Evolutionary conservation across 2,797 vertebrate genomes (phyloP), one percentile per base, ranked within the genome.

Genomic region (Danio jaintianensis): DNA sequence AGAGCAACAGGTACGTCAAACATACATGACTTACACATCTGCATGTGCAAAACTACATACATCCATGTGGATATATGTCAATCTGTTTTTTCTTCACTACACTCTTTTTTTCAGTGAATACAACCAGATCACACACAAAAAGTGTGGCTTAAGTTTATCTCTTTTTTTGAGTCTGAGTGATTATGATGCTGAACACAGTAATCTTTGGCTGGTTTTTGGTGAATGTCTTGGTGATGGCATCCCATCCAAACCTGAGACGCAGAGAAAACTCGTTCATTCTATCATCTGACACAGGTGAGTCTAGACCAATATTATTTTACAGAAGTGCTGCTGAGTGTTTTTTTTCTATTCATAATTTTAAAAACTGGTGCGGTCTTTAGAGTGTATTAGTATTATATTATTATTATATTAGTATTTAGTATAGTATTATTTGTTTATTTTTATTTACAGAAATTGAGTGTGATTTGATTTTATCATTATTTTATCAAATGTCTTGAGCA

Each of bases 131-230:
- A 42, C 11, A n/a, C n/a, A n/a, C n/a, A 13, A 15, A 55, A 70
- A 53, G 45, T 50, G 67, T 58, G 59, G 40, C 48, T 56, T 22
- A 68, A 78, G 29, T 52, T 64, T 9, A 38, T 56, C 63, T 43
- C 29, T 68, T n/a, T 59, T 59, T 68, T 45, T 11, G 66, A 36
- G 48, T 47, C 70, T 56, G 22, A 62, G 7, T 47, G 50, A 73
- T 47, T 42, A 79, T 55, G 78, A 80, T 73, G 69, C 84, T 89
- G 29, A 81, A 45, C 76, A 81, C 79, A 1, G 48, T 88, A 56
- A 78, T 93, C 22, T 81, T 90, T 72, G 88, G 86, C 80, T 92
- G 88, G 56, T 87, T 85, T 77, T 87, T 85, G 53, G 80, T 92
- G 64, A 85, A 84, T 36, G 82, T 92, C 43, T 53, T 92, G 59